Percentiles rank a stretch among this genome's conserved stretches.
Evolutionary conservation across 2,797 vertebrate species (phyloP).

Genomic region (Potorous gilbertii): DNA sequence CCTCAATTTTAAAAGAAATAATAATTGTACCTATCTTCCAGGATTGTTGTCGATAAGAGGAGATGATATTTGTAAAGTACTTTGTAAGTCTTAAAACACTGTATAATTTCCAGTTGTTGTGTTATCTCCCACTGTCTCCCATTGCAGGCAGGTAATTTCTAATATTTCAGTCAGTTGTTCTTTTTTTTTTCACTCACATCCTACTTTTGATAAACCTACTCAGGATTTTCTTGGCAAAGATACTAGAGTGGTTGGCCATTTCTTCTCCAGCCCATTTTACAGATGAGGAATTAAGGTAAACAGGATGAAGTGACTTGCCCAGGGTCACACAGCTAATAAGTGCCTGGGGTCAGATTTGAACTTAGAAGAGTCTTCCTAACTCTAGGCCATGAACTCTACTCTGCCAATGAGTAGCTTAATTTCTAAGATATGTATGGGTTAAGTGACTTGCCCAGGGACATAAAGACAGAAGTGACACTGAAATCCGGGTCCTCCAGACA

Average conservation of each 20-base stretch:
- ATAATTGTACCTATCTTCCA: not conserved
- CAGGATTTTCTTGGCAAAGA: not conserved
- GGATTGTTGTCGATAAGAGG: not conserved
- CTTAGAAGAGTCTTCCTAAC: not conserved
- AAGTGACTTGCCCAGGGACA: not conserved
- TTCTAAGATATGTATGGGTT: not conserved
- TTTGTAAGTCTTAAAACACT: not conserved
- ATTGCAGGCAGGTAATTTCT: not conserved
- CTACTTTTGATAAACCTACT: not conserved
- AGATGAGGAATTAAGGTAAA: not conserved
- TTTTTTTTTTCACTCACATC: not conserved
- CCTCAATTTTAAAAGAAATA: not conserved
- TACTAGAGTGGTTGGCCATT: not conserved
- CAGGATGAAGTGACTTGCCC: not conserved
- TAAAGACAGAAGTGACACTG: not conserved
- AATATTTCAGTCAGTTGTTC: not conserved
- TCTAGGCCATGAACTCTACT: no score
- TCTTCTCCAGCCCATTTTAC: not conserved
- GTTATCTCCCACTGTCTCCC: not conserved
- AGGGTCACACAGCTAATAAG: not conserved
- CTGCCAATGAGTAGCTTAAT: not conserved
- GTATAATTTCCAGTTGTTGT: not conserved
- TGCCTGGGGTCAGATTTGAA: not conserved
- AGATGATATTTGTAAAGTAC: not conserved
- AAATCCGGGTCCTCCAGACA: not conserved